These are phyloP conservation scores for Acanthopagrus latus DNA, from an alignment of 2,797 vertebrate species.

Conservation along the genomic window DNA sequence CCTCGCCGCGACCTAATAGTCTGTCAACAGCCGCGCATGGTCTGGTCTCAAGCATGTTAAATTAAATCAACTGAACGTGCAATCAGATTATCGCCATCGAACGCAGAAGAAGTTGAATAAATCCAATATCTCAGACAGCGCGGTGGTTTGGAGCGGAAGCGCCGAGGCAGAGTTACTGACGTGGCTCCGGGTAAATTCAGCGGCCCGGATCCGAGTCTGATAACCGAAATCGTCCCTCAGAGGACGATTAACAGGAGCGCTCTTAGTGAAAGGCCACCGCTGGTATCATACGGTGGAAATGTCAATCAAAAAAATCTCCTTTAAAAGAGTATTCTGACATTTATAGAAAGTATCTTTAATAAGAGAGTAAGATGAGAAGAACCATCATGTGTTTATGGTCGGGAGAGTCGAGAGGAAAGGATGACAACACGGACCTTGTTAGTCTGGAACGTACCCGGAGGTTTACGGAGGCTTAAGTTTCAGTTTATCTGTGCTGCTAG, in stretches of 20 bases:
- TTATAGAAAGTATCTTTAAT: not conserved
- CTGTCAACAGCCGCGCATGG: conserved; percentile 62
- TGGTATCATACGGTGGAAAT: not conserved
- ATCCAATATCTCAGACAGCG: conserved; percentile 58
- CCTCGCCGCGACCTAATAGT: conserved; percentile 53
- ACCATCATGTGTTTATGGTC: too few relatives aligned
- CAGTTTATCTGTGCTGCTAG: too few relatives aligned
- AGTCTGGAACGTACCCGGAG: too few relatives aligned
- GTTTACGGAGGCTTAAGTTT: too few relatives aligned
- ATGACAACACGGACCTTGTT: too few relatives aligned
- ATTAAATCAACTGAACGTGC: conserved; percentile 76
- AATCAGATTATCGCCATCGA: conserved; percentile 71
- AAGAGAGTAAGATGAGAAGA: not conserved
- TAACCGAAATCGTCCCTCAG: conserved; percentile 37
- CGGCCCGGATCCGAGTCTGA: conserved; percentile 42
- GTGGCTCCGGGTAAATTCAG: conserved; percentile 50
- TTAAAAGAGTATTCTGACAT: not conserved
- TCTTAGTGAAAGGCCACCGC: conserved; percentile 9
- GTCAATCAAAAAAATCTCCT: not conserved
- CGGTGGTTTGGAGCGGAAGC: conserved; percentile 54
- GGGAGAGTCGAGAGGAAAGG: too few relatives aligned
- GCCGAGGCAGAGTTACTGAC: conserved; percentile 43
- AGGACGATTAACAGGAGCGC: conserved; percentile 37
- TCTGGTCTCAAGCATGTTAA: conserved; percentile 60
- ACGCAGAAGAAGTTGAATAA: conserved; percentile 65